Conservation (phyloP, 2,888 invertebrate species). For the Lycophotia porphyrea region DNA sequence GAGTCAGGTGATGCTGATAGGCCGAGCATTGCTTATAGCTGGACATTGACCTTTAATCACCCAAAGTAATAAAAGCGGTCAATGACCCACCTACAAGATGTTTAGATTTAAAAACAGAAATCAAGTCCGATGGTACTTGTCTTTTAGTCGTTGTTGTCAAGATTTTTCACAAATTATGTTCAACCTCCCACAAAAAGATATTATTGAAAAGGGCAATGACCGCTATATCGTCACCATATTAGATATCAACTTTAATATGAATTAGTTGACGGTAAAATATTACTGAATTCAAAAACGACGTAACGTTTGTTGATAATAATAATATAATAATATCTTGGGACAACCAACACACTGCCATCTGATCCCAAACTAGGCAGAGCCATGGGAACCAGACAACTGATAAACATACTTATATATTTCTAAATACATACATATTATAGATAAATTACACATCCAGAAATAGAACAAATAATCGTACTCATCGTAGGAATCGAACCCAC, state of each 20-base stretch:
- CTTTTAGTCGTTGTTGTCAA: not conserved
- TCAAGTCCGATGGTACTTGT: not conserved
- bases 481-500: too few relatives aligned
- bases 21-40: not conserved
- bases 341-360: too few relatives aligned
- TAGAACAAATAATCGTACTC: too few relatives aligned
- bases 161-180: not conserved
- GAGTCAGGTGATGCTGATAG: not conserved
- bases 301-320: too few relatives aligned
- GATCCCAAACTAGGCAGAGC: too few relatives aligned
- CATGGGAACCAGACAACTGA: too few relatives aligned
- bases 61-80: not conserved
- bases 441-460: too few relatives aligned
- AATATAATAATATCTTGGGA: too few relatives aligned
- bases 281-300: not conserved
- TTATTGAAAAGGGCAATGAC: not conserved
- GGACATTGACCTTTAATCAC: not conserved
- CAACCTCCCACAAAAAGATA: not conserved
- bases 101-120: not conserved
- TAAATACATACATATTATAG: too few relatives aligned
- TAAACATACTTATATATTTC: too few relatives aligned
- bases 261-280: slow-evolving; percentile 4
- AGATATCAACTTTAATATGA: not conserved
- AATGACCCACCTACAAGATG: not conserved
- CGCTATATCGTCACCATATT: not conserved